phyloP scores from a whole-genome alignment of 2,888 invertebrate species.

The Protula sp. region DNA sequence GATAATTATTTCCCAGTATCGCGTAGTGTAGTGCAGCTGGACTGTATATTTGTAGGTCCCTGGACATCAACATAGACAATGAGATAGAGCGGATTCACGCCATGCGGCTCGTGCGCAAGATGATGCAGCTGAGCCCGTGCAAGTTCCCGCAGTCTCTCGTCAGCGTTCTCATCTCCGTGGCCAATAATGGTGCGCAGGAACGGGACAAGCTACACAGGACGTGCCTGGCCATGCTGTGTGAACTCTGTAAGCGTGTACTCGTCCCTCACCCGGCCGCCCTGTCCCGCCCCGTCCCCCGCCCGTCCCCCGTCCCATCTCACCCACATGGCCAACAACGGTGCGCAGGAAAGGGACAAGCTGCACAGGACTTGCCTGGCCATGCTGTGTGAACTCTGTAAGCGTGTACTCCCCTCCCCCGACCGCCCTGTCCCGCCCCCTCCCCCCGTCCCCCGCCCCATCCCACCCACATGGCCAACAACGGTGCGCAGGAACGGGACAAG shows the following conservation, averaged over 20 bases:
- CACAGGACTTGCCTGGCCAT: slow-evolving; percentile 80
- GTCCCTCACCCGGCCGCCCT: too few relatives aligned
- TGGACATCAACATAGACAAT: slow-evolving; percentile 83
- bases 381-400: slow-evolving; percentile 78
- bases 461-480: too few relatives aligned
- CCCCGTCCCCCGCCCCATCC: too few relatives aligned
- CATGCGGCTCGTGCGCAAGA: slow-evolving; percentile 72
- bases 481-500: too few relatives aligned
- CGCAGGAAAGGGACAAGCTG: slow-evolving; percentile 72
- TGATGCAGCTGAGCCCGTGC: slow-evolving; percentile 64
- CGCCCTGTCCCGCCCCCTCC: too few relatives aligned
- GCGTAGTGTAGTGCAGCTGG: too few relatives aligned
- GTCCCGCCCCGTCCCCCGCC: too few relatives aligned
- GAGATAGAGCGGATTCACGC: slow-evolving; percentile 79
- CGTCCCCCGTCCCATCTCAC: too few relatives aligned
- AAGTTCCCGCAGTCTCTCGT: slow-evolving; percentile 71
- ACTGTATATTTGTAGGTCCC: slow-evolving; percentile 61
- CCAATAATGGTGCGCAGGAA: slow-evolving; percentile 72
- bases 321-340: slow-evolving; percentile 73
- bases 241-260: slow-evolving; percentile 69
- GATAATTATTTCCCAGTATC: too few relatives aligned
- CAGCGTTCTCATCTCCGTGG: slow-evolving; percentile 75
- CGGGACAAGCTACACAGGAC: slow-evolving; percentile 74
- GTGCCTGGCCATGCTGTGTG: slow-evolving; percentile 80
- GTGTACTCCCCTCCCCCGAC: too few relatives aligned